Base-by-base conservation (phyloP, 2,113 vertebrate genomes). In the Centropus bengalensis region DNA sequence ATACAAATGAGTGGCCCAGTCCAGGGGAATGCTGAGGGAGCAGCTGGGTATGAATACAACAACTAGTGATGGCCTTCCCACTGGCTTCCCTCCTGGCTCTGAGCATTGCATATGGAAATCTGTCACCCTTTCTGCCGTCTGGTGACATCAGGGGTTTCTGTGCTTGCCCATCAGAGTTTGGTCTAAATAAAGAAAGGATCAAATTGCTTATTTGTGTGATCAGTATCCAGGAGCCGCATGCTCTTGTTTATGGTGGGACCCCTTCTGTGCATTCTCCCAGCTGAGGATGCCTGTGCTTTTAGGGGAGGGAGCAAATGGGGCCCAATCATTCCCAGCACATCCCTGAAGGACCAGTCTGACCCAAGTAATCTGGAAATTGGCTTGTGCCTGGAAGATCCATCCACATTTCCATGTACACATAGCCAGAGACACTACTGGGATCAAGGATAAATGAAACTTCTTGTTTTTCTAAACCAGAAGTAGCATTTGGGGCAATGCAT, bases 31-130 rank as follows among this genome's bases (percentile, higher is more conserved):
- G 1, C 76, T 40, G 47, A 68, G 56, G 27, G 81, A 91, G 81
- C 91, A 91, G 73, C 86, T 93, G 94, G 52, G 13, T 82, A 84
- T 87, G 67, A 54, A 36, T 69, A 33, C 45, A 67, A 27, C n/a
- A 91, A 67, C 70, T 42, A 67, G 56, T 59, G 56, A 54, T 44
- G 71, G 36, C 54, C 68, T 70, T 78, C 30, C 14, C 32, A 36
- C 44, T 66, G 75, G 27, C 45, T 59, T 69, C 44, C 49, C 47
- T 11, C 12, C 56, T 88, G 77, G 87, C 40, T 18, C 66, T 44
- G 33, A 82, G 52, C 28, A 16, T 69, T 67, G 51, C 73, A 33
- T 9, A 6, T 52, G 36, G 60, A 75, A 84, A 81, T 14, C 36
- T 86, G 67, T 76, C 79, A 79, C 51, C 8, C 5, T 85, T 86